These are phyloP conservation scores for Tenthredo mesomela DNA, from an alignment of 2,888 invertebrate genomes.

Conservation along the genomic window DNA sequence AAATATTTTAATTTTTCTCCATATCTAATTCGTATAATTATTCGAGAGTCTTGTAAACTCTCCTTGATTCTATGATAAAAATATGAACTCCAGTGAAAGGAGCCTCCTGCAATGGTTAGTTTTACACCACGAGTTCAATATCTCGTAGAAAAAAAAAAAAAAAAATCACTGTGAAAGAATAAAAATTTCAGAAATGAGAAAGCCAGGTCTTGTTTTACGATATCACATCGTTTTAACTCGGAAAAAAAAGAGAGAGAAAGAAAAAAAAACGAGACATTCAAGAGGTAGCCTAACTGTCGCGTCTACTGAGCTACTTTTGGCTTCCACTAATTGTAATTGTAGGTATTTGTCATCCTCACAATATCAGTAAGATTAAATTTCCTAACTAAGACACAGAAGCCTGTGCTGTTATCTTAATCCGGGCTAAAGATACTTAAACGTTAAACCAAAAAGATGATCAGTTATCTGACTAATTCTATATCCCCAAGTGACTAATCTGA, in stretches of 20 bases:
- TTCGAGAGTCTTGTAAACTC: background rate
- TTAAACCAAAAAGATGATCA: slow-evolving; percentile 3
- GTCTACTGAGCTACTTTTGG: background rate
- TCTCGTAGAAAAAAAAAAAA: background rate
- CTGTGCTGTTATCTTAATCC: background rate
- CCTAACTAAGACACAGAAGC: background rate
- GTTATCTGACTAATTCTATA: slow-evolving; percentile 2
- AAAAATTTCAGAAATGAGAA: background rate
- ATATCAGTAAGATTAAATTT: background rate
- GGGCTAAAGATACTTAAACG: background rate
- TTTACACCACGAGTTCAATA: background rate
- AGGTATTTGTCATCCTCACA: background rate
- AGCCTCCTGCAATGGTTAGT: background rate
- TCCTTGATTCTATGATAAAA: background rate
- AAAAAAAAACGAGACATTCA: background rate
- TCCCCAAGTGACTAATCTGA: background rate
- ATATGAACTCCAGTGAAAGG: background rate
- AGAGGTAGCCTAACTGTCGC: background rate
- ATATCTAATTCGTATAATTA: background rate
- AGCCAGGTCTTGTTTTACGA: background rate
- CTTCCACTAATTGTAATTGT: background rate
- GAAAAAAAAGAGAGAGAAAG: too few relatives aligned
- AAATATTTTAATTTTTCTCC: background rate
- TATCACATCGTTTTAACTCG: background rate
- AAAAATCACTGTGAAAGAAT: background rate